These are phyloP conservation scores for Musca domestica DNA, from an alignment of 1,140 invertebrate genomes.

Conservation along the genomic window DNA sequence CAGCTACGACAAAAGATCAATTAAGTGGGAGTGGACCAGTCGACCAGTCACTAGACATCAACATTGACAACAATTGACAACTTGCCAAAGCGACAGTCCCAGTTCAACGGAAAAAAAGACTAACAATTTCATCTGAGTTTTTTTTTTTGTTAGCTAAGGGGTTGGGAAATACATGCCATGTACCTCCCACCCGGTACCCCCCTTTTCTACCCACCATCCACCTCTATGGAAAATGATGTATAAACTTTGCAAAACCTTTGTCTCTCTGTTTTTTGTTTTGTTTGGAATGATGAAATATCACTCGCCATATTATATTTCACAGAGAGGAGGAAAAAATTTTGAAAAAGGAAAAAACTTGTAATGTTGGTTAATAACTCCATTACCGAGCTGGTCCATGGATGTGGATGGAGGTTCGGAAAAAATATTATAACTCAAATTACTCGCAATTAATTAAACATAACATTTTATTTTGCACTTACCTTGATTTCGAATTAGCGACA, in stretches of 20 bases:
- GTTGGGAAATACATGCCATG: too few relatives aligned
- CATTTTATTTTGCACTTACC: constrained; percentile 18
- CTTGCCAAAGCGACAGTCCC: neutral
- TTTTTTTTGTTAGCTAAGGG: too few relatives aligned
- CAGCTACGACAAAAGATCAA: constrained; percentile 1
- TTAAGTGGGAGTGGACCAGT: constrained; percentile 14
- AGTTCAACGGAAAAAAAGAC: too few relatives aligned
- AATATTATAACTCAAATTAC: constrained; percentile 4
- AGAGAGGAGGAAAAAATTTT: neutral
- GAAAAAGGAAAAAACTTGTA: neutral
- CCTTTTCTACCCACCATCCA: too few relatives aligned
- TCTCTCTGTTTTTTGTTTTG: too few relatives aligned
- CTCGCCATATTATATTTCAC: neutral
- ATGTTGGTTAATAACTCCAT: neutral
- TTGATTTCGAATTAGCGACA: constrained; percentile 19
- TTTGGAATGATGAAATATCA: neutral
- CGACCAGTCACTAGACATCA: constrained; percentile 6
- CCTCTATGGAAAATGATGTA: too few relatives aligned
- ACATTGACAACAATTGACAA: constrained; percentile 13
- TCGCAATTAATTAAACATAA: constrained; percentile 9
- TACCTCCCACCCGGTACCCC: too few relatives aligned
- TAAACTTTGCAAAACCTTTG: too few relatives aligned
- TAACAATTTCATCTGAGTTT: neutral
- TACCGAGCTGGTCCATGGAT: neutral
- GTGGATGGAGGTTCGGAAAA: neutral